These are phyloP conservation scores for Tromatobia lineatoria DNA, from an alignment of 2,888 invertebrate species.

Conservation along the genomic window DNA sequence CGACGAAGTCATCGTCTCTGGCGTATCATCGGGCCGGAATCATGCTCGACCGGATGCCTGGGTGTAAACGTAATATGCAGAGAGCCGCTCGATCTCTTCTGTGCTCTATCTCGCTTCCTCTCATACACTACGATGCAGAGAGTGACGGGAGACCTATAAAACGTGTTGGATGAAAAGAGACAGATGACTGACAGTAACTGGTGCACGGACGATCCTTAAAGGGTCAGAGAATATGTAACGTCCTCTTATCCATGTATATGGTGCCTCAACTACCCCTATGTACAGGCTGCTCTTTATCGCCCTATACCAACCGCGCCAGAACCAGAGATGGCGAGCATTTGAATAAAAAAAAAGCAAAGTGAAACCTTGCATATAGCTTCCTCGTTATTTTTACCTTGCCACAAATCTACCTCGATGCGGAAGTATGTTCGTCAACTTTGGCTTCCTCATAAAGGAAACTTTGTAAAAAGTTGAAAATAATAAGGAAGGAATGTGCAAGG, in stretches of 20 bases:
- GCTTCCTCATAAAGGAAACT: too few relatives aligned
- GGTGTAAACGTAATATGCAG: slow-evolving; percentile 45
- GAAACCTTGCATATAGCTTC: too few relatives aligned
- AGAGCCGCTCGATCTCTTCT: neutral
- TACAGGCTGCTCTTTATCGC: neutral
- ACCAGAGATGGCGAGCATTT: neutral
- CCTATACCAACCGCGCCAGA: neutral
- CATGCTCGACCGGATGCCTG: slow-evolving; percentile 61
- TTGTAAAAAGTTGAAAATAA: too few relatives aligned
- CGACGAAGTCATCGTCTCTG: slow-evolving; percentile 51
- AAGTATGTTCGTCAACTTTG: too few relatives aligned
- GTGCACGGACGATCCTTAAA: slow-evolving; percentile 1
- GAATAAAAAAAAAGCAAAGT: too few relatives aligned
- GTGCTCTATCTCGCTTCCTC: neutral
- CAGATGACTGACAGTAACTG: neutral
- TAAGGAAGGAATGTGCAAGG: too few relatives aligned
- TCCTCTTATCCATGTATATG: neutral
- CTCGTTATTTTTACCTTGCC: too few relatives aligned
- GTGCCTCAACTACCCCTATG: neutral
- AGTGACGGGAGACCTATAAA: neutral
- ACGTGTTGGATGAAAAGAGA: slow-evolving; percentile 6
- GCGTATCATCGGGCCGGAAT: slow-evolving; percentile 67
- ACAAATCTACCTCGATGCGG: too few relatives aligned
- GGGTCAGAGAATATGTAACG: neutral
- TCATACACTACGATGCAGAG: neutral